phyloP scores from a whole-genome alignment of 1,140 invertebrate genomes.

The Adoxophyes honmai region DNA sequence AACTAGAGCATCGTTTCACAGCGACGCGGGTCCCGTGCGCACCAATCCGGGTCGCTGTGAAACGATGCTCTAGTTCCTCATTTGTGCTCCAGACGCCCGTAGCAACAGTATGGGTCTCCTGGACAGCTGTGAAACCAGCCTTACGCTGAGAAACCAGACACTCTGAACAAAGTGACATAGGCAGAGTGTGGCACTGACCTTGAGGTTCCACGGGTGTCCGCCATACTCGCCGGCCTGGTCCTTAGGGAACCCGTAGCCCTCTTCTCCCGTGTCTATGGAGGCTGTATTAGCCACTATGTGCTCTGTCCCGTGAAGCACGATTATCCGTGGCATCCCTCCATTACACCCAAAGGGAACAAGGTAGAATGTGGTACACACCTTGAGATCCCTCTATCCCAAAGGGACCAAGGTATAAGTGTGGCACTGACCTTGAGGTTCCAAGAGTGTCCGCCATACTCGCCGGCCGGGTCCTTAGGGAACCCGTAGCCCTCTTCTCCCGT shows the following conservation, averaged over 20 bases:
- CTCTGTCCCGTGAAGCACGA: conserved; percentile 84
- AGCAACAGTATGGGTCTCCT: no score
- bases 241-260: conserved; percentile 90
- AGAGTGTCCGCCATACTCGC: conserved; percentile 88
- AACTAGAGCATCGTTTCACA: no score
- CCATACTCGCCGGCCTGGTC: conserved; percentile 86
- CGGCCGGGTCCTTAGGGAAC: conserved; percentile 86
- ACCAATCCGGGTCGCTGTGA: no score
- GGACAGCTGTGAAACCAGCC: no score
- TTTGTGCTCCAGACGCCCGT: no score
- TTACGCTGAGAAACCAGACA: no score
- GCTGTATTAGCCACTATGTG: conserved; percentile 94
- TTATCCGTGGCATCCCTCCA: conserved; percentile 92
- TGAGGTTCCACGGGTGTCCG: conserved; percentile 95
- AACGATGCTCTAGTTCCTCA: no score
- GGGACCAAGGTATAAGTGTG: conserved; percentile 73
- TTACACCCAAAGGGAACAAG: no score
- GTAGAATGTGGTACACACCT: conserved; percentile 88
- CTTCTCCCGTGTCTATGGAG: conserved; percentile 91
- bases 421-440: conserved; percentile 92
- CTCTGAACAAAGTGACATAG: no score
- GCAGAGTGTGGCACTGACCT: conserved; percentile 80
- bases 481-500: conserved; percentile 86
- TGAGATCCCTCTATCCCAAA: conserved; percentile 82
- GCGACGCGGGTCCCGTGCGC: no score